A percentile compares a stretch with the other conserved stretches of the same genome.
Evolutionary conservation across 2,888 invertebrate genomes (phyloP).

Genomic region (Conus canariensis): DNA sequence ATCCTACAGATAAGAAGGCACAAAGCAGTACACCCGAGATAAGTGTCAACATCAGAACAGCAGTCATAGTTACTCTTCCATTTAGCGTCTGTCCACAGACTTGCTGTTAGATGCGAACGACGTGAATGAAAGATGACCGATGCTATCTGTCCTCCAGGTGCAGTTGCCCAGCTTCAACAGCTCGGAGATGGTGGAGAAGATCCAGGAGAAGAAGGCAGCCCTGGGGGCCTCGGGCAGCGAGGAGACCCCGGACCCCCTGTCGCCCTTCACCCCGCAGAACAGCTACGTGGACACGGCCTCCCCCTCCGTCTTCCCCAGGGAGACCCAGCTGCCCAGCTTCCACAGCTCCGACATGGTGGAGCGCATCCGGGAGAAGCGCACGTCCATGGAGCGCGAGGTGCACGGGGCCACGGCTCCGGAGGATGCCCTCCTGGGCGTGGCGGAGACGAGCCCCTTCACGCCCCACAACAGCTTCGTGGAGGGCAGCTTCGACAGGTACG

Average conservation of each 20-base stretch:
- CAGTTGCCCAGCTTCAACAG: constrained; percentile 79
- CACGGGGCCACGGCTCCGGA: background rate
- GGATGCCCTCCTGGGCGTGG: constrained; percentile 38
- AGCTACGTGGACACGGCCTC: constrained; percentile 55
- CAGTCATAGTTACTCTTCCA: no score
- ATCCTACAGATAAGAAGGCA: no score
- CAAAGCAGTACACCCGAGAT: no score
- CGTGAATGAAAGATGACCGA: no score
- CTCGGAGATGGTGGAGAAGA: constrained; percentile 79
- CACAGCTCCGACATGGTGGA: constrained; percentile 79
- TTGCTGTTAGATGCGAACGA: no score
- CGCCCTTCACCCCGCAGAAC: constrained; percentile 67
- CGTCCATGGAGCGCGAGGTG: constrained; percentile 62
- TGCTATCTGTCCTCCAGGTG: constrained; percentile 35
- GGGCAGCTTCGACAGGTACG: constrained; percentile 48
- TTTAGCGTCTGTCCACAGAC: no score
- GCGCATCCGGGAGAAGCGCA: constrained; percentile 77
- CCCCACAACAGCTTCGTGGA: constrained; percentile 79
- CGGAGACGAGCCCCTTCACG: constrained; percentile 71
- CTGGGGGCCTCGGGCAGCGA: constrained; percentile 51
- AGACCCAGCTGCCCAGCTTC: constrained; percentile 77
- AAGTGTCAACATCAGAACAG: no score
- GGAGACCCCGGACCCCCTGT: constrained; percentile 36
- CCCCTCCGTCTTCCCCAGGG: background rate
- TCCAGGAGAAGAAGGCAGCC: constrained; percentile 77